These are phyloP conservation scores for Steatornis caripensis DNA, from an alignment of 2,113 vertebrate species.

Conservation along the genomic window DNA sequence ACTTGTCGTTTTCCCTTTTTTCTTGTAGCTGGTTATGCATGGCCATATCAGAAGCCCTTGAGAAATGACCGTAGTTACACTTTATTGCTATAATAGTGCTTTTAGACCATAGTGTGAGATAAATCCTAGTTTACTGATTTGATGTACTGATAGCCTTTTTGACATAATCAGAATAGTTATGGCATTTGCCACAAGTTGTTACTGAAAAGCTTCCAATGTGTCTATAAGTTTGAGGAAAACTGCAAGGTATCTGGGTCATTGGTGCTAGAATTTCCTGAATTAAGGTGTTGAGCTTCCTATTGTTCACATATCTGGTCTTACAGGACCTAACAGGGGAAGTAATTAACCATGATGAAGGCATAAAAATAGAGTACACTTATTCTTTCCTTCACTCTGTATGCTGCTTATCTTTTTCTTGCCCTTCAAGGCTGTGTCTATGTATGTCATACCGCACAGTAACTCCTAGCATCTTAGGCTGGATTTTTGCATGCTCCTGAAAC, in stretches of 20 bases:
- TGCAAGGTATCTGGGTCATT: background rate
- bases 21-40: background rate
- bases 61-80: background rate
- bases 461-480: background rate
- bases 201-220: background rate
- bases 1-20: background rate
- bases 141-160: background rate
- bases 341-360: background rate
- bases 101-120: background rate
- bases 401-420: background rate
- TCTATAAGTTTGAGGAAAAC: background rate
- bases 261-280: background rate
- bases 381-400: background rate
- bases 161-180: background rate
- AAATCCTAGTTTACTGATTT: background rate
- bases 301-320: background rate
- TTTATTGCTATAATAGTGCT: background rate
- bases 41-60: background rate
- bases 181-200: background rate
- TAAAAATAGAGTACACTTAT: background rate
- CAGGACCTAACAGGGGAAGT: background rate
- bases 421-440: background rate
- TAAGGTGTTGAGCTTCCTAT: background rate
- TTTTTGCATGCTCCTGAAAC: background rate
- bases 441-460: background rate